Conservation (phyloP, 2,797 vertebrate genomes). For the Hippocampus kuda region DNA sequence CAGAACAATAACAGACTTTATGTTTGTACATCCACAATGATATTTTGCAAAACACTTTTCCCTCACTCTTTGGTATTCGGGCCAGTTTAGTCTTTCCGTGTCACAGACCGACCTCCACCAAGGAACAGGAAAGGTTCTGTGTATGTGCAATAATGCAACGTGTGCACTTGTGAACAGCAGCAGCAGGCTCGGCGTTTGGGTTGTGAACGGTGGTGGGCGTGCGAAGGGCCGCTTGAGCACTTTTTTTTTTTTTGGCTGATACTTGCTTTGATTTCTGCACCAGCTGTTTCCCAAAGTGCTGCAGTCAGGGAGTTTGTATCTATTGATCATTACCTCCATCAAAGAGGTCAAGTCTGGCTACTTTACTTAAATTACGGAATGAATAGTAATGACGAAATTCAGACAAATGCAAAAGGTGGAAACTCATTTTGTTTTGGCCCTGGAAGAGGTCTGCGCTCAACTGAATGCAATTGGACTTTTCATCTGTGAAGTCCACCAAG, state of each 20-base stretch:
- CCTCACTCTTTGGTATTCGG: slow-evolving; percentile 11
- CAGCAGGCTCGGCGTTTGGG: slow-evolving; percentile 1
- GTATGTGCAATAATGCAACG: slow-evolving; percentile 11
- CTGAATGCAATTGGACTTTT: neutral
- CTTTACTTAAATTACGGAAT: neutral
- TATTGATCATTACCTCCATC: slow-evolving; percentile 4
- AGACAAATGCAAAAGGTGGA: neutral
- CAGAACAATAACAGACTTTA: slow-evolving; percentile 43
- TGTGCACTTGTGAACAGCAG: slow-evolving; percentile 4
- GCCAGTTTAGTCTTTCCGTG: slow-evolving; percentile 17
- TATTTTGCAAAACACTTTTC: slow-evolving; percentile 35
- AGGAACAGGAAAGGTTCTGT: slow-evolving; percentile 19
- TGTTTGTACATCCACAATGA: slow-evolving; percentile 38
- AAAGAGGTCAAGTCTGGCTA: slow-evolving; percentile 1
- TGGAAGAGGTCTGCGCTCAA: neutral
- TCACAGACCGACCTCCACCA: slow-evolving; percentile 9
- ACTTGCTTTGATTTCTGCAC: slow-evolving; percentile 6
- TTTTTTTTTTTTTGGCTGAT: neutral
- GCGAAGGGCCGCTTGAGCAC: neutral
- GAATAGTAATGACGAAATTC: slow-evolving; percentile 2
- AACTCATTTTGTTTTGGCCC: neutral
- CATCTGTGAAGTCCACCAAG: neutral
- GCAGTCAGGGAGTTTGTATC: neutral
- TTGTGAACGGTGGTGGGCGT: neutral
- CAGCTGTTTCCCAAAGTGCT: slow-evolving; percentile 6